Conservation (phyloP, 1,140 invertebrate species). For the Euborellia annulipes region DNA sequence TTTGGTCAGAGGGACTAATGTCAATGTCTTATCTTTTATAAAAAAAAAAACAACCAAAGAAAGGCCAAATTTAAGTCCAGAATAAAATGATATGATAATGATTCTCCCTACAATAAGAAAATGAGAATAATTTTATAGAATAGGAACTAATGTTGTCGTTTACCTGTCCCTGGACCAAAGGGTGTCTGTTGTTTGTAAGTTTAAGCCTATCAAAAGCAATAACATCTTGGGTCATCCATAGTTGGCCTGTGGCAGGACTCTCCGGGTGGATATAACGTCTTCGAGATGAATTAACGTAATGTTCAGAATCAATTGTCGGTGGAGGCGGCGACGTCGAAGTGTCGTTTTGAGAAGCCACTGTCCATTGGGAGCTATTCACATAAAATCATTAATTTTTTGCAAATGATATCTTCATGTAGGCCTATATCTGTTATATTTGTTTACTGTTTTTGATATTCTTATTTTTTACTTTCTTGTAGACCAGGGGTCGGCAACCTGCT, state of each 20-base stretch:
- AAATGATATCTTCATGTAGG: too few relatives aligned
- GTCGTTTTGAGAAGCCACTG: too few relatives aligned
- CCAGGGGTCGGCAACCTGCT: too few relatives aligned
- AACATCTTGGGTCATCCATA: slow-evolving; percentile 38
- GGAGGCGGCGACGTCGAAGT: too few relatives aligned
- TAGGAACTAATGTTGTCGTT: slow-evolving; percentile 11
- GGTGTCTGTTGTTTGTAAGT: slow-evolving; percentile 37
- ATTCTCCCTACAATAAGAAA: neutral
- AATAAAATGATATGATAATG: neutral
- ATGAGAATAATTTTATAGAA: neutral
- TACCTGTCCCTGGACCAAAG: slow-evolving; percentile 38
- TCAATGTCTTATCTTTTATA: neutral
- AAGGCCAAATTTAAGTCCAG: neutral
- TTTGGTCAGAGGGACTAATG: neutral
- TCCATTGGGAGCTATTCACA: too few relatives aligned
- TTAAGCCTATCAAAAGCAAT: slow-evolving; percentile 45
- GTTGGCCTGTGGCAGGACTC: slow-evolving; percentile 33
- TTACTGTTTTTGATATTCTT: too few relatives aligned
- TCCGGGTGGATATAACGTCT: slow-evolving; percentile 42
- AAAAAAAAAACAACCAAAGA: neutral
- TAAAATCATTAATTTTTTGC: too few relatives aligned
- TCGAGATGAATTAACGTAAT: too few relatives aligned
- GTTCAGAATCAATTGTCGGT: too few relatives aligned
- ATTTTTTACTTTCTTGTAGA: too few relatives aligned
- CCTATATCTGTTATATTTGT: too few relatives aligned